Base-by-base conservation (phyloP, 1,140 invertebrate species). In the Euwallacea similis region DNA sequence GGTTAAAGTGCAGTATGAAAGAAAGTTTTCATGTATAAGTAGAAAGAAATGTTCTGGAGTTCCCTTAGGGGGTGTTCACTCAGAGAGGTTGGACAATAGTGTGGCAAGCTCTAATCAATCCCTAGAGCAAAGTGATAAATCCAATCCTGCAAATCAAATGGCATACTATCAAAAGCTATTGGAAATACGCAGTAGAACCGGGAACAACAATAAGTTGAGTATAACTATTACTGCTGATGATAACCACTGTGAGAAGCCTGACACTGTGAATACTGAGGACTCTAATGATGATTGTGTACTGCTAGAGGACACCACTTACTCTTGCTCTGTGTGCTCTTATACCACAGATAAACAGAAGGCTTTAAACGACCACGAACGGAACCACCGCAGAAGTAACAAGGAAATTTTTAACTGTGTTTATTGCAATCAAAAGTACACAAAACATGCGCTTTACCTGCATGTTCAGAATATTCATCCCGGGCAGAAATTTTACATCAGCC, bases 381-480 rank as follows among this genome's bases (percentile, higher is more conserved):
- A 64, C 21, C 62, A 64, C 13, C 44, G 62, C 2, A 16, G 46
- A 53, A 64, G 1, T 13, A 53, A 41, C 11, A 7, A 16, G 2
- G 42, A 44, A 6, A 64, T 64, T 64, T 42, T 64, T 33, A 44
- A 53, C 13, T 64, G 62, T 33, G 7, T 53, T 53, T 64, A 64
- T 41, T 64, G 62, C 21, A 64, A 47, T 15, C 62, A 64, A 53
- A 47, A 47, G 3, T 64, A 64, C n/a, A 64, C 62, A 2, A 50
- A 33, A 50, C 46, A 64, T n/a, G 46, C 33, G 13, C 21, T 64
- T 13, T 64, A 64, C 41, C 7, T 53, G 15, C 62, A 64, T 21
- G 16, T 64, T 0, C 62, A 64, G 41, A 64, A 21, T 15, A 41
- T 64, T 7, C 62, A 64, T 64, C 62, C 62, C 13, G 62, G 62